phyloP scores from a whole-genome alignment of 2,797 vertebrate species.

The Eulemur mongoz region DNA sequence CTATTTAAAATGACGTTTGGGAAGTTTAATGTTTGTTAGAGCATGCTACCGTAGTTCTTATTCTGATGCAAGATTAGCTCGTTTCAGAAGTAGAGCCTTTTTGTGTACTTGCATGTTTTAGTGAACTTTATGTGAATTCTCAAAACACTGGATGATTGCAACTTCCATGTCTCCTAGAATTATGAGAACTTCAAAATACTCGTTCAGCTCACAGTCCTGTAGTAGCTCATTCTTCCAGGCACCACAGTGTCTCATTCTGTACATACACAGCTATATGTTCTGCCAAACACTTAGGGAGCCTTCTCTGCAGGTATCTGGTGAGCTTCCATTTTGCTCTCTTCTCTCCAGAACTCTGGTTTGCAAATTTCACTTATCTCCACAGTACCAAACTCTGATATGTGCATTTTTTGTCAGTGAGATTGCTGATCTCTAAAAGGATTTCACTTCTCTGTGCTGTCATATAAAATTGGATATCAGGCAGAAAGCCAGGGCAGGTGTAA shows the following conservation, averaged over 20 bases:
- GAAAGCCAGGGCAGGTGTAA: background rate
- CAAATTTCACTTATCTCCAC: background rate
- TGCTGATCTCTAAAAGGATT: background rate
- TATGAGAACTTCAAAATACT: background rate
- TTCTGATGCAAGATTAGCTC: background rate
- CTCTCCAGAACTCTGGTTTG: background rate
- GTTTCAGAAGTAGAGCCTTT: background rate
- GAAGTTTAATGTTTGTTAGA: background rate
- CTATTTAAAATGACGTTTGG: background rate
- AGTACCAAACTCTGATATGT: background rate
- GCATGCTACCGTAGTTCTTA: background rate
- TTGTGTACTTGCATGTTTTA: background rate
- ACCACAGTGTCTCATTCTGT: background rate
- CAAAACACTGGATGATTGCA: background rate
- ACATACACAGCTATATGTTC: background rate
- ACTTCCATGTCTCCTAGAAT: background rate
- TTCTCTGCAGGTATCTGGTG: background rate
- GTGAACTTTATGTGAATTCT: background rate
- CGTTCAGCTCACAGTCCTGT: background rate
- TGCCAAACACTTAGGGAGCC: background rate
- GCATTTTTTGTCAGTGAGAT: background rate
- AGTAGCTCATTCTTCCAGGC: background rate
- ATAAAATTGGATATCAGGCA: background rate
- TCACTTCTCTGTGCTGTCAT: background rate
- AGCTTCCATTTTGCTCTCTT: background rate